Evolutionary conservation across 2,113 vertebrate genomes (phyloP).

Genomic region (Struthidea cinerea): DNA sequence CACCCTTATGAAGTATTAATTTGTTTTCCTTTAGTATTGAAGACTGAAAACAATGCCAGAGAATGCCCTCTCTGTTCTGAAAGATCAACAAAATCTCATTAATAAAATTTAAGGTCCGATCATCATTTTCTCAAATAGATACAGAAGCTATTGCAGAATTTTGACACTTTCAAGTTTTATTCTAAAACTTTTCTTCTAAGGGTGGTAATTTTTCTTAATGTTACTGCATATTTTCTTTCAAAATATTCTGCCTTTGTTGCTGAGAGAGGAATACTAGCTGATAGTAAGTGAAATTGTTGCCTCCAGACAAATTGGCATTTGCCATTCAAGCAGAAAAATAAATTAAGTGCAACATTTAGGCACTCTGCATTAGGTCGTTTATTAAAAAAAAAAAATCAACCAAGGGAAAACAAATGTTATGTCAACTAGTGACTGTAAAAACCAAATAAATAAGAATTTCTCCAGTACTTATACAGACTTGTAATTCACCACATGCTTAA

Average conservation of each 20-base stretch:
- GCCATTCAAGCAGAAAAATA: slow-evolving; percentile 62
- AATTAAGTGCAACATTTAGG: slow-evolving; percentile 65
- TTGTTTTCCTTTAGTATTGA: not conserved
- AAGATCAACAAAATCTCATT: not conserved
- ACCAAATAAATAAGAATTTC: not conserved
- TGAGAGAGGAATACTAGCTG: slow-evolving; percentile 6
- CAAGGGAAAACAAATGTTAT: slow-evolving; percentile 13
- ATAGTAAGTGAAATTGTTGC: slow-evolving; percentile 33
- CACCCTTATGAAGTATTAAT: not conserved
- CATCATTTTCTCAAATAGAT: not conserved
- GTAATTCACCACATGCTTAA: not conserved
- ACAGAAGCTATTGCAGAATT: not conserved
- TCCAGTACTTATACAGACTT: not conserved
- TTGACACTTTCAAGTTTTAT: not conserved
- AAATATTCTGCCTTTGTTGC: slow-evolving; percentile 7
- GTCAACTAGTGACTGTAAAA: not conserved
- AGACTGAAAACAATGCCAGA: not conserved
- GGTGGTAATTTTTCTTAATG: not conserved
- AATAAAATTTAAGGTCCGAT: not conserved
- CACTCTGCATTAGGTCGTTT: not conserved
- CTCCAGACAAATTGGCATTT: slow-evolving; percentile 52
- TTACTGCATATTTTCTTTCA: not conserved
- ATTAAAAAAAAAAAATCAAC: not conserved
- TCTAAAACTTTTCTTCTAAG: not conserved
- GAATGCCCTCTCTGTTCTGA: not conserved